Percentiles rank a stretch among this genome's conserved stretches.
phyloP scores from a whole-genome alignment of 2,888 invertebrate species.

The Yponomeuta evonymella region DNA sequence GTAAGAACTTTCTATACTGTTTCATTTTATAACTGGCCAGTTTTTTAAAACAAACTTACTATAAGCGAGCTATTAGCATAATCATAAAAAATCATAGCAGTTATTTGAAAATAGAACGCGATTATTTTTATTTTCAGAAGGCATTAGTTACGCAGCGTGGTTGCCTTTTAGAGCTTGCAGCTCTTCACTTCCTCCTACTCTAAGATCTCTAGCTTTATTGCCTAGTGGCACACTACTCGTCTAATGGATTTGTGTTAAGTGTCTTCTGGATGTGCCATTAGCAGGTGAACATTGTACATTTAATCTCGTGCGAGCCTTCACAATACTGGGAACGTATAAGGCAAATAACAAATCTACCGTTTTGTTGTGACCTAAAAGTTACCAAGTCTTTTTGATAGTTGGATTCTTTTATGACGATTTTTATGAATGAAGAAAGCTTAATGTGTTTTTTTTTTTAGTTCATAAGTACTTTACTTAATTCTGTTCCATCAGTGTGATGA shows the following conservation, averaged over 20 bases:
- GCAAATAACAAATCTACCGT: too few species aligned
- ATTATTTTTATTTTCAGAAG: background rate
- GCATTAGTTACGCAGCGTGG: background rate
- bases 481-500: background rate
- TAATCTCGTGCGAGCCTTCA: background rate
- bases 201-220: constrained; percentile 10
- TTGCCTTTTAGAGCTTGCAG: background rate
- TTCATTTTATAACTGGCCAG: too few species aligned
- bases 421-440: background rate
- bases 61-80: too few species aligned
- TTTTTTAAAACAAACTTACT: too few species aligned
- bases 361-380: too few species aligned
- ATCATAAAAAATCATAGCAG: background rate
- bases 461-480: background rate
- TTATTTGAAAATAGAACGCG: background rate
- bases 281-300: constrained; percentile 1
- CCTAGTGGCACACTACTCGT: constrained; percentile 8
- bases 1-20: background rate
- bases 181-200: constrained; percentile 1
- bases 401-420: too few species aligned
- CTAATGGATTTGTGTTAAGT: constrained; percentile 12
- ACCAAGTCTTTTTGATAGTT: too few species aligned
- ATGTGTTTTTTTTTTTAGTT: background rate
- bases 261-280: constrained; percentile 12
- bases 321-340: background rate